Conservation (phyloP, 2,888 invertebrate species). For the Xylocampa areola region DNA sequence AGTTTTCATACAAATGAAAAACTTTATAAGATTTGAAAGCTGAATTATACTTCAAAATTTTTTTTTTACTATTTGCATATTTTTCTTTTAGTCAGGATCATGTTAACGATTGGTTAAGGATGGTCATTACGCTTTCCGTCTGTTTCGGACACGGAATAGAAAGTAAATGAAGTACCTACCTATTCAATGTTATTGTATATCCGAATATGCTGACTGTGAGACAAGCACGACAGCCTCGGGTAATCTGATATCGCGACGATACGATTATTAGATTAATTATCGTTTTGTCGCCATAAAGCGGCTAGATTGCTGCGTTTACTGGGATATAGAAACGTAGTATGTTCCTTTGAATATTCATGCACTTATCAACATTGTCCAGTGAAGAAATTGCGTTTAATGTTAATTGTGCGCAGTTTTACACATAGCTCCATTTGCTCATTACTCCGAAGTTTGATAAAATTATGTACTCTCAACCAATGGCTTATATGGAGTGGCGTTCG, state of each 20-base stretch:
- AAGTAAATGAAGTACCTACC: conserved; percentile 8
- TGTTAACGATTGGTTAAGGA: conserved; percentile 68
- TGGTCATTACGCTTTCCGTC: conserved; percentile 54
- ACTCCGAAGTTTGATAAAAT: conserved; percentile 59
- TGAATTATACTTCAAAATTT: conserved; percentile 33
- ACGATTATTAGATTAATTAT: no score
- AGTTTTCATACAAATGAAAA: conserved; percentile 25
- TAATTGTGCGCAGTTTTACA: no score
- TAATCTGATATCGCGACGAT: no score
- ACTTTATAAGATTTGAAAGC: conserved; percentile 33
- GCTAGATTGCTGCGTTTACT: no score
- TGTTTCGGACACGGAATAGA: conserved; percentile 15
- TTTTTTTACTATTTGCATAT: conserved; percentile 44
- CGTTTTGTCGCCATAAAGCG: no score
- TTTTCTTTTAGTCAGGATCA: conserved; percentile 53
- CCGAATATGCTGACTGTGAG: no score
- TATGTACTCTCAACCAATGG: conserved; percentile 62
- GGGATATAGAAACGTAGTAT: no score
- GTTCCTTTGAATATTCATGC: no score
- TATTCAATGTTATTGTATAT: no score
- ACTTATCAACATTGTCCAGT: no score
- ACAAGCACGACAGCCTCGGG: no score
- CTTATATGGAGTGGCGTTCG: conserved; percentile 69
- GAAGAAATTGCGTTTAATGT: no score
- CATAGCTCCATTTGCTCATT: conserved; percentile 24